phyloP scores from a whole-genome alignment of 2,888 invertebrate species.

The Drosophila ustulata region DNA sequence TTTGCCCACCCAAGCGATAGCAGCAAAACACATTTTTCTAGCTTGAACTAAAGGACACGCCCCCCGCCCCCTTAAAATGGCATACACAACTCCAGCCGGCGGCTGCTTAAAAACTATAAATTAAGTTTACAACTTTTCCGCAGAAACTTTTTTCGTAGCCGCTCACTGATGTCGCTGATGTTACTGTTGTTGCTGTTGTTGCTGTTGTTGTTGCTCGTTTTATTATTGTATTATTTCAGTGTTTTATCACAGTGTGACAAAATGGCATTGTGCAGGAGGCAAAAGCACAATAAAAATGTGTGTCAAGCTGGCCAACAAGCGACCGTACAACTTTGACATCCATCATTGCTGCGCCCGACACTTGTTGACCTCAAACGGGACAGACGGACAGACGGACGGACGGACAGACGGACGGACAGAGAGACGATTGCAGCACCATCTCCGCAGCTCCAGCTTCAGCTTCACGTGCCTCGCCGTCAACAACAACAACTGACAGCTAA shows the following conservation, averaged over 20 bases:
- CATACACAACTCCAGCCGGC: slow-evolving; percentile 48
- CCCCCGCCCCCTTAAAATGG: neutral
- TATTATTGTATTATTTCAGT: slow-evolving; percentile 57
- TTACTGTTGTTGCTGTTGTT: slow-evolving; percentile 17
- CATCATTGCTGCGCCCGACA: slow-evolving; percentile 71
- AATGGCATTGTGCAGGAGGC: slow-evolving; percentile 61
- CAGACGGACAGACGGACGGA: slow-evolving; percentile 26
- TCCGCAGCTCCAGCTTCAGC: neutral
- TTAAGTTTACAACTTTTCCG: slow-evolving; percentile 78
- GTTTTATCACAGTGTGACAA: slow-evolving; percentile 77
- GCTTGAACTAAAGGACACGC: slow-evolving; percentile 23
- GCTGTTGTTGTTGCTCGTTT: slow-evolving; percentile 17
- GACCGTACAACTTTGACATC: slow-evolving; percentile 67
- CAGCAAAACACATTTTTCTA: slow-evolving; percentile 71
- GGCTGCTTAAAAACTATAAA: slow-evolving; percentile 78
- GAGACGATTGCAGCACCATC: slow-evolving; percentile 5
- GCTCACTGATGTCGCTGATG: slow-evolving; percentile 13
- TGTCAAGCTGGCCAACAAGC: slow-evolving; percentile 57
- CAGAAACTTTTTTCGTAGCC: slow-evolving; percentile 55
- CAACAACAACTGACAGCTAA: slow-evolving; percentile 64
- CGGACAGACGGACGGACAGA: neutral
- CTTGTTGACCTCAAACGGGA: slow-evolving; percentile 66
- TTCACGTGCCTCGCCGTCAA: neutral
- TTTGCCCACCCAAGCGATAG: slow-evolving; percentile 58
- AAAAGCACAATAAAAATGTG: slow-evolving; percentile 58